A percentile compares a stretch with the other conserved stretches of the same genome.
phyloP scores from a whole-genome alignment of 1,140 invertebrate species.

The Ericerus pela region DNA sequence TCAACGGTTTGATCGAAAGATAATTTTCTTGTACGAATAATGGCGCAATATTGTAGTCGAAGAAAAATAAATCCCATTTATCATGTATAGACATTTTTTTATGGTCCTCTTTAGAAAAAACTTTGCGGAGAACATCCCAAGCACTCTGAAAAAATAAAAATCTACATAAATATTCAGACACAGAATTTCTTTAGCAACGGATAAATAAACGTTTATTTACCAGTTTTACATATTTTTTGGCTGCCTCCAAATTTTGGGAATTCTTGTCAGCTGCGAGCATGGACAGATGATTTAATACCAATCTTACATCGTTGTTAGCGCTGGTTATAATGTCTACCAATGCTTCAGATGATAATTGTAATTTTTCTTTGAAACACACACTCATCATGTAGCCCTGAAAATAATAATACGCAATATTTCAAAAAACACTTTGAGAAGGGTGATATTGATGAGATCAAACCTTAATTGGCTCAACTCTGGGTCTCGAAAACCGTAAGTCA shows the following conservation, averaged over 20 bases:
- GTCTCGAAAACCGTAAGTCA: constrained; percentile 72
- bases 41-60: constrained; percentile 88
- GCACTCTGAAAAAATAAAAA: constrained; percentile 44
- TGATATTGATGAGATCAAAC: constrained; percentile 31
- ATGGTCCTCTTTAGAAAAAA: constrained; percentile 72
- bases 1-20: constrained; percentile 46
- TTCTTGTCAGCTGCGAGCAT: constrained; percentile 43
- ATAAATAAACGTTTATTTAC: constrained; percentile 31
- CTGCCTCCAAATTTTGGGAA: constrained; percentile 33
- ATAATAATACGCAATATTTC: constrained; percentile 15
- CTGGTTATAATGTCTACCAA: constrained; percentile 71
- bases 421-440: neutral
- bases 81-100: constrained; percentile 67
- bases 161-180: too few species aligned
- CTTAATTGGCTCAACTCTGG: constrained; percentile 78
- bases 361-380: constrained; percentile 79
- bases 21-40: constrained; percentile 99
- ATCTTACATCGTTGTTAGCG: constrained; percentile 84
- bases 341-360: constrained; percentile 61
- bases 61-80: constrained; percentile 87
- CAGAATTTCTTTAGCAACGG: too few species aligned
- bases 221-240: constrained; percentile 68
- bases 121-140: constrained; percentile 83
- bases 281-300: constrained; percentile 77
- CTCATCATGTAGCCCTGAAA: constrained; percentile 69